Evolutionary conservation across 1,140 invertebrate genomes (phyloP).

Genomic region (Drosophila lacteicornis): DNA sequence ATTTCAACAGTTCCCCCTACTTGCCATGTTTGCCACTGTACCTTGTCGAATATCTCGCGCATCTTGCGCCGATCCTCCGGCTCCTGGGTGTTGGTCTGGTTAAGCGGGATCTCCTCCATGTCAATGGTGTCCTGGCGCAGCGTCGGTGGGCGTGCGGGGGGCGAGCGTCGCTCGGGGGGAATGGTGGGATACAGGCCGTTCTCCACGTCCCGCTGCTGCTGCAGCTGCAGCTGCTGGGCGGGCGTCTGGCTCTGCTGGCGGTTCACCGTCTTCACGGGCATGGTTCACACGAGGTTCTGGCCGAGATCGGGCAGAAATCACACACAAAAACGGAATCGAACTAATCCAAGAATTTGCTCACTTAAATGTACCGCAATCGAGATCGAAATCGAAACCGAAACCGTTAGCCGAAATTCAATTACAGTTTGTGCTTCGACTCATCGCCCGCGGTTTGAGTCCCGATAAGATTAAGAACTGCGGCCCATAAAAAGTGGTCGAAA

Average conservation of each 20-base stretch:
- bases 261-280: slow-evolving; percentile 64
- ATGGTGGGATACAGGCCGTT: slow-evolving; percentile 78
- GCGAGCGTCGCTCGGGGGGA: slow-evolving; percentile 62
- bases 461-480: slow-evolving; percentile 67
- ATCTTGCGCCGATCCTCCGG: slow-evolving; percentile 72
- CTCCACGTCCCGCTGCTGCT: slow-evolving; percentile 72
- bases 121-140: slow-evolving; percentile 79
- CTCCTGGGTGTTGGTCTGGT: slow-evolving; percentile 59
- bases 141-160: slow-evolving; percentile 58
- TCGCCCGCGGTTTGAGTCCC: slow-evolving; percentile 45
- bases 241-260: slow-evolving; percentile 73
- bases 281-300: slow-evolving; percentile 23
- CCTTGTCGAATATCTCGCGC: slow-evolving; percentile 75
- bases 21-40: slow-evolving; percentile 18
- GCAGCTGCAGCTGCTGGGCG: slow-evolving; percentile 69
- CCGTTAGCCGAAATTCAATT: slow-evolving; percentile 44
- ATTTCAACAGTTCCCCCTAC: neutral
- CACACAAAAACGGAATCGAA: neutral
- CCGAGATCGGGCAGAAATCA: slow-evolving; percentile 3
- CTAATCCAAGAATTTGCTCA: neutral
- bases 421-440: slow-evolving; percentile 57
- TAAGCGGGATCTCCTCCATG: slow-evolving; percentile 80
- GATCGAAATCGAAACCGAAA: slow-evolving; percentile 6
- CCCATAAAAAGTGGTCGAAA: slow-evolving; percentile 39
- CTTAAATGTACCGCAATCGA: slow-evolving; percentile 8